Evolutionary conservation across 2,113 vertebrate species (phyloP).

Genomic region (Macquaria ambigua): DNA sequence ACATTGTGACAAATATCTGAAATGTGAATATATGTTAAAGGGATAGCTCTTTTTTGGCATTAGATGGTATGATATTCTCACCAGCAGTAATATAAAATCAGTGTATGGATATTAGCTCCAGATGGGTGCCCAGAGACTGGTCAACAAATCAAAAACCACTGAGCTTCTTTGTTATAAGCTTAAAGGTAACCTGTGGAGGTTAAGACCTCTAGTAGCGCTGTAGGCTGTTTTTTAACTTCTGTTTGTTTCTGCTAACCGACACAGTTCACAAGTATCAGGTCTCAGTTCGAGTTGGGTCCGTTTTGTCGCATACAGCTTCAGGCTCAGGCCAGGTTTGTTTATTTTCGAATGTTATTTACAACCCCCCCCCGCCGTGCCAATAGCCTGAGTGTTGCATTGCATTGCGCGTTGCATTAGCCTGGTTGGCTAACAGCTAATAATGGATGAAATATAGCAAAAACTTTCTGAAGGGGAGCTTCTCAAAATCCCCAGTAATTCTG

Average conservation of each 20-base stretch:
- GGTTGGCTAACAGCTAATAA: not conserved
- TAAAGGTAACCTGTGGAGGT: not conserved
- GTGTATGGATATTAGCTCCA: not conserved
- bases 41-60: not conserved
- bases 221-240: not conserved
- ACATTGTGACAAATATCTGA: not conserved
- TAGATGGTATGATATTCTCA: not conserved
- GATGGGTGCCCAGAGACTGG: not conserved
- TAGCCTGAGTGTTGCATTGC: no score
- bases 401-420: not conserved
- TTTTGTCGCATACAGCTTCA: not conserved
- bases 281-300: not conserved
- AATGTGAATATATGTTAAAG: not conserved
- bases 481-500: constrained; percentile 27
- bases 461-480: not conserved
- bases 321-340: not conserved
- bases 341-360: not conserved
- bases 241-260: not conserved
- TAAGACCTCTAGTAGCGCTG: no score
- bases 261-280: not conserved
- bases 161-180: not conserved
- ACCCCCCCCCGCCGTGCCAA: not conserved
- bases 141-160: not conserved
- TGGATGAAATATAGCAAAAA: not conserved
- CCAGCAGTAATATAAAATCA: not conserved